Conservation (phyloP, 2,888 invertebrate species). For the Julus scanicus region DNA sequence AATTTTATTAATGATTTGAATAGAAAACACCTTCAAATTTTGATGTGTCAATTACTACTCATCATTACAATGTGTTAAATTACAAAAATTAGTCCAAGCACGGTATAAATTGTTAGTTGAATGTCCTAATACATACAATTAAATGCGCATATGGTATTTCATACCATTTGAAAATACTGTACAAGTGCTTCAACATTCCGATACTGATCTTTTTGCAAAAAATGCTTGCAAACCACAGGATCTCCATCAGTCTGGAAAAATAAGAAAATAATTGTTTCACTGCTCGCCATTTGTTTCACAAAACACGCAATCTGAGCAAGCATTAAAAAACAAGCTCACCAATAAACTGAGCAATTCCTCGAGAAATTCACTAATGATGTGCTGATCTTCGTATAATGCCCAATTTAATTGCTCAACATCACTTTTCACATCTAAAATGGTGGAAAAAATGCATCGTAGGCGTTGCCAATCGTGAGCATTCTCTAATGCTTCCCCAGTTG, state of each 20-base stretch:
- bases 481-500: slow-evolving; percentile 53
- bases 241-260: slow-evolving; percentile 86
- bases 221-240: slow-evolving; percentile 84
- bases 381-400: slow-evolving; percentile 94
- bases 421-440: slow-evolving; percentile 79
- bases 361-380: slow-evolving; percentile 85
- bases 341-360: slow-evolving; percentile 67
- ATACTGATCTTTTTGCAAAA: slow-evolving; percentile 85
- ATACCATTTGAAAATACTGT: slow-evolving; percentile 97
- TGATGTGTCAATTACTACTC: not conserved
- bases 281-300: slow-evolving; percentile 47
- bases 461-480: slow-evolving; percentile 53
- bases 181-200: slow-evolving; percentile 85
- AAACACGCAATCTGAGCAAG: not conserved
- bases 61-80: too few relatives aligned
- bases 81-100: too few relatives aligned
- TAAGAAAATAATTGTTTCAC: not conserved
- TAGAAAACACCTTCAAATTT: not conserved
- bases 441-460: slow-evolving; percentile 52
- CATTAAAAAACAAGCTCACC: slow-evolving; percentile 61
- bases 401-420: slow-evolving; percentile 96
- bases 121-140: slow-evolving; percentile 62
- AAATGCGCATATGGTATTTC: slow-evolving; percentile 67
- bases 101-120: not conserved
- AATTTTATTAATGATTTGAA: not conserved